These are phyloP conservation scores for Seira musarum DNA, from an alignment of 2,888 invertebrate species.

Conservation along the genomic window DNA sequence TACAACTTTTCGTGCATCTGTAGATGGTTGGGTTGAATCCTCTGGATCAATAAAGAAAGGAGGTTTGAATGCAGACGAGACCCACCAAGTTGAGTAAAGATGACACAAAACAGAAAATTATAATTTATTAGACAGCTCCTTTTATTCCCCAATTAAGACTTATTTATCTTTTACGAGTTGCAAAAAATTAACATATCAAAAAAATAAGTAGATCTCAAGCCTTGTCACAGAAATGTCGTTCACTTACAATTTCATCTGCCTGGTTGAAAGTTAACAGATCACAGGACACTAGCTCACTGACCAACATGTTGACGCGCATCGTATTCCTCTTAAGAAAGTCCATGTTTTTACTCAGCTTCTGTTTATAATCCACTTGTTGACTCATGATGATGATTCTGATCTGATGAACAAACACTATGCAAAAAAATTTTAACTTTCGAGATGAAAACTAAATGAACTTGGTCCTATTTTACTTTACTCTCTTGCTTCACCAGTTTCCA, in stretches of 20 bases:
- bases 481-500: too few species aligned
- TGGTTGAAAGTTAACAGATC: slow-evolving; percentile 57
- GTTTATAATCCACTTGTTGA: slow-evolving; percentile 33
- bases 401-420: too few species aligned
- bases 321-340: slow-evolving; percentile 45
- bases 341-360: slow-evolving; percentile 32
- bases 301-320: slow-evolving; percentile 46
- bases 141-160: slow-evolving; percentile 29
- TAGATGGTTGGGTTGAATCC: slow-evolving; percentile 38
- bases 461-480: too few species aligned
- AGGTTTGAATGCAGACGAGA: background rate
- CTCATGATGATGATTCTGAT: too few species aligned
- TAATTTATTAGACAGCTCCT: slow-evolving; percentile 17
- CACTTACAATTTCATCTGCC: slow-evolving; percentile 54
- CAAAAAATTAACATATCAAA: too few species aligned
- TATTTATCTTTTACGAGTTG: too few species aligned
- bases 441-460: too few species aligned
- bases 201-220: too few species aligned
- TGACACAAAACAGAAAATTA: background rate
- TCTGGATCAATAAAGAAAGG: slow-evolving; percentile 15
- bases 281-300: slow-evolving; percentile 56
- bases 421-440: too few species aligned
- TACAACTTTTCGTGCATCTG: slow-evolving; percentile 47
- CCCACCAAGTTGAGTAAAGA: slow-evolving; percentile 6
- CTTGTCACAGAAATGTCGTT: too few species aligned